Conservation (phyloP, 2,888 invertebrate species). For the Tachina fera region DNA sequence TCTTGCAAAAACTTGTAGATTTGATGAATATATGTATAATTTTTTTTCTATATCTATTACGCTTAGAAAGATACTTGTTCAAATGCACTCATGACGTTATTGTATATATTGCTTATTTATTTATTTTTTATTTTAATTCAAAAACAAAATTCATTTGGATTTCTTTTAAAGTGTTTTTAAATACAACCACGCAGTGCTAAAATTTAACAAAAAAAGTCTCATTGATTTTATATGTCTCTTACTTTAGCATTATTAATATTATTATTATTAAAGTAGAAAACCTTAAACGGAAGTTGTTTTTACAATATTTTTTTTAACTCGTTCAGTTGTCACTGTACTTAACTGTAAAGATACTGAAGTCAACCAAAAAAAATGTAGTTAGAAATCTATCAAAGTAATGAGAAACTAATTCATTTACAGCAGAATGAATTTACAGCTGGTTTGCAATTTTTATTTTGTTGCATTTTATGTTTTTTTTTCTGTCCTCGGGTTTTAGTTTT, state of each 20-base stretch:
- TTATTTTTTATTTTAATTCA: slow-evolving; percentile 15
- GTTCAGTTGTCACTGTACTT: neutral
- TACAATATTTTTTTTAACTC: slow-evolving; percentile 34
- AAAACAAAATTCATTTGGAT: slow-evolving; percentile 64
- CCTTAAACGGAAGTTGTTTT: slow-evolving; percentile 72
- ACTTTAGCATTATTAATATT: slow-evolving; percentile 30
- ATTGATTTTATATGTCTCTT: slow-evolving; percentile 54
- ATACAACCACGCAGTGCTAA: slow-evolving; percentile 69
- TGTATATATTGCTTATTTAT: slow-evolving; percentile 21
- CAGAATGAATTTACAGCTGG: neutral
- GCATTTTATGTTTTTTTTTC: neutral
- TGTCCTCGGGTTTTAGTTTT: no score
- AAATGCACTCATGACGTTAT: slow-evolving; percentile 6
- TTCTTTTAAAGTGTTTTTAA: slow-evolving; percentile 70
- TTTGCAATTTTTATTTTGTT: neutral
- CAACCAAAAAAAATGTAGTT: slow-evolving; percentile 4
- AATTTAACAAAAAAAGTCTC: slow-evolving; percentile 49
- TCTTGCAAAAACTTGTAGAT: slow-evolving; percentile 42
- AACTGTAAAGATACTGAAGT: slow-evolving; percentile 60
- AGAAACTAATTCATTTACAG: slow-evolving; percentile 11
- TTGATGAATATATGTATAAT: slow-evolving; percentile 58
- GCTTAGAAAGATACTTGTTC: slow-evolving; percentile 21
- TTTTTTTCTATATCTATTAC: neutral
- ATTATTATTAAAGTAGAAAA: slow-evolving; percentile 56
- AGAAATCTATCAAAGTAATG: slow-evolving; percentile 8